Base-by-base conservation (phyloP, 2,888 invertebrate species). In the Pteria penguin region DNA sequence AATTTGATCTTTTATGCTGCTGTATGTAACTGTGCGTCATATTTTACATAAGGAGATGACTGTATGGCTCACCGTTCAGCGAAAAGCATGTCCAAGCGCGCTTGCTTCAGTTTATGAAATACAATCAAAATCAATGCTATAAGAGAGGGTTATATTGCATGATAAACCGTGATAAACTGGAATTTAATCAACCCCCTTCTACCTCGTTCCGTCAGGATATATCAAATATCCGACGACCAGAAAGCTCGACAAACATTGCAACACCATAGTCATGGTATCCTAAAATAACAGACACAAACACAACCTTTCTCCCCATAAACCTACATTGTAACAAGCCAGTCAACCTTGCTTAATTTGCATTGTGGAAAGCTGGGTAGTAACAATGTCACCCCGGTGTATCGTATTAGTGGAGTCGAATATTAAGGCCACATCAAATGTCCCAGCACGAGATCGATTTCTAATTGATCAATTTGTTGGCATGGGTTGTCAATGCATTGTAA, bases 281-380 rank as follows among this genome's bases (percentile, higher is more conserved):
- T 45, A 45, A 45, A 45, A 45, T 45, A 45, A 45, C 45, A 45
- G 11, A 45, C 11, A 8, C 45, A 45, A 45, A 45, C 45, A 45
- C 8, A 26, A 33, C 65, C 65, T 26, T 22, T 32, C 36, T 36
- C 65, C 65, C 32, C 24, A 31, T 31, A 62, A 36, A 65, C 33
- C 36, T 36, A 65, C 45, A 65, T 36, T 8, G 62, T n/a, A 36
- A 36, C 31, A 26, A 65, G 8, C 24, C 65, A 65, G 8, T 45
- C 65, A 65, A 18, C 65, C 65, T 33, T 65, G 36, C 36, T 36
- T 36, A 65, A 36, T 36, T 45, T 24, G 65, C 65, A 65, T 18
- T 31, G n/a, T 65, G 33, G 32, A 27, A 65, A 36, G 36, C 62
- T 22, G n/a, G 27, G 27, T 29, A 62, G n/a, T 65, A 36, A 36